A percentile compares a stretch with the other conserved stretches of the same genome.
These are phyloP conservation scores for Craseonycteris thonglongyai DNA, from an alignment of 2,113 vertebrate species.

Conservation along the genomic window DNA sequence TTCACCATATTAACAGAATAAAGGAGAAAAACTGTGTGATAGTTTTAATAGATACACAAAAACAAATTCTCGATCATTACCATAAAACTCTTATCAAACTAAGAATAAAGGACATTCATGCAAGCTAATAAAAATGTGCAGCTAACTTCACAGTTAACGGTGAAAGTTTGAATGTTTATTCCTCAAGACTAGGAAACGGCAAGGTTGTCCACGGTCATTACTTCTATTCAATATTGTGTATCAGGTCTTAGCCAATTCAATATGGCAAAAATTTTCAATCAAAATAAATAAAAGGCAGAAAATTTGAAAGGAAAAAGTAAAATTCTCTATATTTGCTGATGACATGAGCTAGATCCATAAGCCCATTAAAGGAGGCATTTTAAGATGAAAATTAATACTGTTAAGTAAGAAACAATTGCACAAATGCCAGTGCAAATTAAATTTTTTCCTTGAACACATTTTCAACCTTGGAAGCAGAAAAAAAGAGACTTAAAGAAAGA, in stretches of 20 bases:
- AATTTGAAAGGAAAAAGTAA: neutral
- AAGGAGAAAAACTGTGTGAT: neutral
- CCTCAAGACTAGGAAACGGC: neutral
- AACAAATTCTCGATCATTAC: neutral
- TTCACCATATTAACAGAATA: neutral
- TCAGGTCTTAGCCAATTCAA: neutral
- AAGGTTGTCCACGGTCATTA: neutral
- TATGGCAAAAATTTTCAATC: neutral
- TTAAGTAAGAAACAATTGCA: conserved; percentile 39
- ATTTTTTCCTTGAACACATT: conserved; percentile 21
- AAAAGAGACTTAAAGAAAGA: conserved; percentile 19
- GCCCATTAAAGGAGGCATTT: conserved; percentile 34
- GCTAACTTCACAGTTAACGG: neutral
- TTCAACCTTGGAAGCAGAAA: conserved; percentile 27
- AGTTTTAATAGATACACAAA: neutral
- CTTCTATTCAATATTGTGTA: neutral
- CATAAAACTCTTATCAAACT: neutral
- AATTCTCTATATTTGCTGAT: neutral
- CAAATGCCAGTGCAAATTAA: conserved; percentile 14
- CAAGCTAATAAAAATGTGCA: neutral
- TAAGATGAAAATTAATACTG: conserved; percentile 34
- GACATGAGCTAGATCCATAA: too few relatives aligned
- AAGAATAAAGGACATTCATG: neutral
- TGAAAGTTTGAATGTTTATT: neutral
- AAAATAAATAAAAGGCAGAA: conserved; percentile 10